Conservation (phyloP, 2,888 invertebrate genomes). For the Synergus itoensis region DNA sequence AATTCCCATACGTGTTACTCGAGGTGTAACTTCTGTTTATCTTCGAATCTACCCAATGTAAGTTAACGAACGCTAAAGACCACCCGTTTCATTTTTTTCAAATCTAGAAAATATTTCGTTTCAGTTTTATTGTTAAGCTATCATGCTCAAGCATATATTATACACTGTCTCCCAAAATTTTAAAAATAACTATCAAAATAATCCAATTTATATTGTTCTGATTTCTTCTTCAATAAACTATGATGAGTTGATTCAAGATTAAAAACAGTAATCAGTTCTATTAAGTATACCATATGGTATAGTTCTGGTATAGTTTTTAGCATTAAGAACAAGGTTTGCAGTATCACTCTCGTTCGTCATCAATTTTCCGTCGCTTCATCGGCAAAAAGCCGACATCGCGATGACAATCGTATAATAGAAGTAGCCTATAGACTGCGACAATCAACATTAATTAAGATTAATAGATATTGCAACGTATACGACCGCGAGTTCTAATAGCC, state of each 20-base stretch:
- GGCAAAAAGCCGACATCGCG: conserved; percentile 28
- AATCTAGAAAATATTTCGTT: background rate
- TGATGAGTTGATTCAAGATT: background rate
- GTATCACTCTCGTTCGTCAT: conserved; percentile 21
- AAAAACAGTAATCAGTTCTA: background rate
- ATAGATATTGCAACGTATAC: conserved; percentile 37
- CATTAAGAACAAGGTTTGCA: conserved; percentile 32
- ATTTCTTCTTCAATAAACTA: background rate
- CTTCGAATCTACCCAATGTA: conserved; percentile 73
- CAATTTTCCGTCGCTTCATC: conserved; percentile 25
- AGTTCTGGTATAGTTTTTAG: background rate
- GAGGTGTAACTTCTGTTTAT: conserved; percentile 76
- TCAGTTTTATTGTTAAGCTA: too few species aligned
- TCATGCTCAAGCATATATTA: too few species aligned
- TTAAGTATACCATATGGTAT: background rate
- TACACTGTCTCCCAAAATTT: too few species aligned
- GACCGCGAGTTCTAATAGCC: conserved; percentile 21
- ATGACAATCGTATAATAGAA: conserved; percentile 38
- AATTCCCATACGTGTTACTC: conserved; percentile 72
- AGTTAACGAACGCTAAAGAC: conserved; percentile 69
- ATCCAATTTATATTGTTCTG: background rate
- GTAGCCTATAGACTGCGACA: conserved; percentile 27
- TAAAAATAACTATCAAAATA: too few species aligned
- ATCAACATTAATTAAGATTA: conserved; percentile 41
- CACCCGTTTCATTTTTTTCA: conserved; percentile 60